Percentiles rank a stretch among this genome's conserved stretches.
These are phyloP conservation scores for Pinctada fucata DNA, from an alignment of 2,888 invertebrate genomes.

Conservation along the genomic window DNA sequence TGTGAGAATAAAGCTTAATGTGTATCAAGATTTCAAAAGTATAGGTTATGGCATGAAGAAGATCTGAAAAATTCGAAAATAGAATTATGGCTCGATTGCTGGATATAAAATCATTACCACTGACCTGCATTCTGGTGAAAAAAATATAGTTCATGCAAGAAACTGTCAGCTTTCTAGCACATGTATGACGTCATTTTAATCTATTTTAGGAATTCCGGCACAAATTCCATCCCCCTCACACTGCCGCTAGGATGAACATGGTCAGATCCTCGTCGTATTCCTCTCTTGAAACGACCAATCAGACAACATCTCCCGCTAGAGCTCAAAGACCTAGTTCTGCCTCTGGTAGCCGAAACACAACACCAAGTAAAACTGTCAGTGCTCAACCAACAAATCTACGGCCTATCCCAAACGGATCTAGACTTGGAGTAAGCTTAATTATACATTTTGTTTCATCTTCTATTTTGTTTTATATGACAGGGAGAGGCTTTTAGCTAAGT, in stretches of 20 bases:
- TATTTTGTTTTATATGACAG: not conserved
- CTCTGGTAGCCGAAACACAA: slow-evolving; percentile 36
- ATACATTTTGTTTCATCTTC: not conserved
- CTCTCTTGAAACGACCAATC: slow-evolving; percentile 56
- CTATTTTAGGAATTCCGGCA: slow-evolving; percentile 62
- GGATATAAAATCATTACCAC: too few species aligned
- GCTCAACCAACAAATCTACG: slow-evolving; percentile 19
- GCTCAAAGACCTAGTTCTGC: slow-evolving; percentile 41
- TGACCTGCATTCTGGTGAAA: too few species aligned
- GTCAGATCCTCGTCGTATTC: slow-evolving; percentile 62
- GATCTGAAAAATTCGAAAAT: too few species aligned
- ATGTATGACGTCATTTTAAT: too few species aligned
- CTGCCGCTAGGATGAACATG: slow-evolving; percentile 60
- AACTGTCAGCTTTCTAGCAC: too few species aligned
- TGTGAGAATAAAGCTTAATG: too few species aligned
- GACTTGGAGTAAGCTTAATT: slow-evolving; percentile 1
- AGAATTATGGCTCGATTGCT: too few species aligned
- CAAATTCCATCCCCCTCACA: slow-evolving; percentile 61
- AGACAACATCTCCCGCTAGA: slow-evolving; percentile 43
- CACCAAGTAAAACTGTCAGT: slow-evolving; percentile 33
- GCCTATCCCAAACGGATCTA: slow-evolving; percentile 20
- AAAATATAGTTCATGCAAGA: too few species aligned
- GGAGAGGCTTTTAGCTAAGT: too few species aligned
- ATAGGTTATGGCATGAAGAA: too few species aligned
- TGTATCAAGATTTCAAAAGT: too few species aligned